phyloP scores from a whole-genome alignment of 1,140 invertebrate genomes.

The Linepithema humile region DNA sequence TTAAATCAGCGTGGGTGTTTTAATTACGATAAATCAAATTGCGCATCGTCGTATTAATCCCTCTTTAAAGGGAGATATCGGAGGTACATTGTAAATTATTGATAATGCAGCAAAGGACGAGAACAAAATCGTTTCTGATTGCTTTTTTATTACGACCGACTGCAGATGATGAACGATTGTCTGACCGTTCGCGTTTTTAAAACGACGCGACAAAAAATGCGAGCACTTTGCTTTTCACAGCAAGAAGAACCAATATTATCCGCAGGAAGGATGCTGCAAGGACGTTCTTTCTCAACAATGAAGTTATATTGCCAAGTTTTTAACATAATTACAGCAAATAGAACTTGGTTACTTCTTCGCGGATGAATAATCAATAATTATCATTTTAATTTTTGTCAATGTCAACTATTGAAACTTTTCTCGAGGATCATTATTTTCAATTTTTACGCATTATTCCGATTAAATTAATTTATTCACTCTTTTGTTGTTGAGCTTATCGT shows the following conservation, averaged over 20 bases:
- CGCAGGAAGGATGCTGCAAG: not conserved
- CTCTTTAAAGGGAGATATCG: slow-evolving; percentile 3
- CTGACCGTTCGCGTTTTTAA: slow-evolving; percentile 23
- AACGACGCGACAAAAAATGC: slow-evolving; percentile 11
- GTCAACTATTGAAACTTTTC: not conserved
- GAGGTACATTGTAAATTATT: slow-evolving; percentile 32
- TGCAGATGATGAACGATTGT: slow-evolving; percentile 44
- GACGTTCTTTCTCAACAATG: not conserved
- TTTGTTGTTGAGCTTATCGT: not conserved
- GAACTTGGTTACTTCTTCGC: not conserved
- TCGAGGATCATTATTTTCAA: not conserved
- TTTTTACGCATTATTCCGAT: not conserved
- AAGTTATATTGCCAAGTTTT: slow-evolving; percentile 9
- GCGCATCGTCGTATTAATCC: slow-evolving; percentile 52
- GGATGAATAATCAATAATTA: not conserved
- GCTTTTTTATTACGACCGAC: slow-evolving; percentile 22
- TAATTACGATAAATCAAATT: slow-evolving; percentile 69
- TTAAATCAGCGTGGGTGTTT: slow-evolving; percentile 73
- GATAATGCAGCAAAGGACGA: not conserved
- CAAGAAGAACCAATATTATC: slow-evolving; percentile 10
- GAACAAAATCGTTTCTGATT: slow-evolving; percentile 19
- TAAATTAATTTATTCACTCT: not conserved
- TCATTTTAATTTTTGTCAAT: not conserved
- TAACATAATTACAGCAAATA: not conserved
- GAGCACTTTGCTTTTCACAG: not conserved